Evolutionary conservation across 1,140 invertebrate genomes (phyloP).

Genomic region (Subanguina moxae): DNA sequence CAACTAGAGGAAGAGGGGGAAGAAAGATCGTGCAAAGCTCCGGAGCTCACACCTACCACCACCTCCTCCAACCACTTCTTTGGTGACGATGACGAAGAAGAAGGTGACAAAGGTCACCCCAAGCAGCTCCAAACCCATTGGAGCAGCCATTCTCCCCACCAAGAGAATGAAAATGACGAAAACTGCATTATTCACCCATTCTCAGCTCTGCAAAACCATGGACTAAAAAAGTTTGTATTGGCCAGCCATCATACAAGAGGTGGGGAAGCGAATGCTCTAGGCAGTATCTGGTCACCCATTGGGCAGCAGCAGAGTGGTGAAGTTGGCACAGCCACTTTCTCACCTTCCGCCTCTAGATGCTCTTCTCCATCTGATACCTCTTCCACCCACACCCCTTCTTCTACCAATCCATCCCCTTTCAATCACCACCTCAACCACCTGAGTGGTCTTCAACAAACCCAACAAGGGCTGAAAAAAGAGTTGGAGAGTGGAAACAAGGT

Average conservation of each 20-base stretch:
- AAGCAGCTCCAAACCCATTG: background rate
- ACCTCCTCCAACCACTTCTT: background rate
- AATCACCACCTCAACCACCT: too few relatives aligned
- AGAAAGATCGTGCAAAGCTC: slow-evolving; percentile 7
- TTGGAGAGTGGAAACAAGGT: background rate
- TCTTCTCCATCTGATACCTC: background rate
- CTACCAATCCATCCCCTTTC: background rate
- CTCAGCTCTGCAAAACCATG: background rate
- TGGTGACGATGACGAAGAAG: background rate
- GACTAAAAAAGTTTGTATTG: background rate
- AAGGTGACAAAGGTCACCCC: background rate
- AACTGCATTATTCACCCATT: background rate
- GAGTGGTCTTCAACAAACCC: background rate
- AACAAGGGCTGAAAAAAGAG: background rate
- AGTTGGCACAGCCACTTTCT: background rate
- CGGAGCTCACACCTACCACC: background rate
- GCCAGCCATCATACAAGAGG: background rate
- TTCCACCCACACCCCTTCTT: background rate
- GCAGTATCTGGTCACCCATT: slow-evolving; percentile 1
- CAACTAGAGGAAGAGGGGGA: background rate
- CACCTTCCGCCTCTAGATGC: slow-evolving; percentile 1
- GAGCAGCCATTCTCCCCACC: background rate
- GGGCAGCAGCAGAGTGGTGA: background rate
- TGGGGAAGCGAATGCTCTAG: background rate
- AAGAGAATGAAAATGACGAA: slow-evolving; percentile 10